Evolutionary conservation across 2,113 vertebrate species (phyloP).

Genomic region (Sander lucioperca): DNA sequence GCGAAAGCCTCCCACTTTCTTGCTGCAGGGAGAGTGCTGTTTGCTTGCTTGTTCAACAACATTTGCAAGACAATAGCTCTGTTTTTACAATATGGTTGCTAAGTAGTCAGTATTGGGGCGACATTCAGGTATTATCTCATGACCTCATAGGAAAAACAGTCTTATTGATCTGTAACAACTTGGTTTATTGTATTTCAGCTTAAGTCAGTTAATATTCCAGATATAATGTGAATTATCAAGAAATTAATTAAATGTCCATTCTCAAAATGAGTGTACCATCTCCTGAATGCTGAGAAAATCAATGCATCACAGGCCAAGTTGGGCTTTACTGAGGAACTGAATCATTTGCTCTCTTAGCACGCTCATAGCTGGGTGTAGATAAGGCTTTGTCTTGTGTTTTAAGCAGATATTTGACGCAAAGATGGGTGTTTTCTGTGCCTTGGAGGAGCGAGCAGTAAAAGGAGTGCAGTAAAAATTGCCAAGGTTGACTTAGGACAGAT

Average conservation of each 20-base stretch:
- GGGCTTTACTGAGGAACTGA: constrained; percentile 50
- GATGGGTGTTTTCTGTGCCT: constrained; percentile 73
- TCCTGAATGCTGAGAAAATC: constrained; percentile 48
- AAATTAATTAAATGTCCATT: constrained; percentile 41
- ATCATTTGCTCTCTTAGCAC: constrained; percentile 72
- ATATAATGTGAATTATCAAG: constrained; percentile 34
- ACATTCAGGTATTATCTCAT: constrained; percentile 25
- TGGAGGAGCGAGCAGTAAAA: constrained; percentile 56
- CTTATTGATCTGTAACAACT: constrained; percentile 21
- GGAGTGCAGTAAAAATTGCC: constrained; percentile 65
- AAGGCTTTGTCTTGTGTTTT: constrained; percentile 77
- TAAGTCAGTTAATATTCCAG: constrained; percentile 32
- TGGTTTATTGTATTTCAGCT: constrained; percentile 33
- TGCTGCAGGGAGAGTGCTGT: constrained; percentile 53
- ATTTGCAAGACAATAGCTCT: constrained; percentile 40
- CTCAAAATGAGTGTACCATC: constrained; percentile 16
- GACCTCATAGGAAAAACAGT: background rate
- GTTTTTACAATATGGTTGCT: constrained; percentile 25
- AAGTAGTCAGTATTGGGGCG: constrained; percentile 5
- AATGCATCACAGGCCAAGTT: constrained; percentile 44
- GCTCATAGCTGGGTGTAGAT: constrained; percentile 73
- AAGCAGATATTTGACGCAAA: constrained; percentile 74
- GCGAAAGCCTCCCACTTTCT: constrained; percentile 44
- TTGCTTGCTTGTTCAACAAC: constrained; percentile 31
- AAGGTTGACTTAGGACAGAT: constrained; percentile 81